Evolutionary conservation across 2,888 invertebrate genomes (phyloP).

Genomic region (Tridacna gigas): DNA sequence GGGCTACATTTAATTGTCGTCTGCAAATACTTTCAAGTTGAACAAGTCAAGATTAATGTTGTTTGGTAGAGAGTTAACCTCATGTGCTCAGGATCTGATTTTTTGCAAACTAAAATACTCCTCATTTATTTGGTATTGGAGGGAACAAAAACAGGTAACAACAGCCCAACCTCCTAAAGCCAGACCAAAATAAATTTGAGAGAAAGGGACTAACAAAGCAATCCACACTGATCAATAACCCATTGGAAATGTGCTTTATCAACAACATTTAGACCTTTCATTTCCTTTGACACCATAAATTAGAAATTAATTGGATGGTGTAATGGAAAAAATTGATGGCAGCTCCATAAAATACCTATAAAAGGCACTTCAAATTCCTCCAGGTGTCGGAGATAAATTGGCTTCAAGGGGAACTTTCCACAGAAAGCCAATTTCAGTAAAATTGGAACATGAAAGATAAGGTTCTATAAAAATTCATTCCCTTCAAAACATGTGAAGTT

Average conservation of each 20-base stretch:
- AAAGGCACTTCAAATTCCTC: conserved; percentile 9
- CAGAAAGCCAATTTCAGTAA: not conserved
- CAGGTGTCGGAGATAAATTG: conserved; percentile 18
- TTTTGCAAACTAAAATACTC: too few relatives aligned
- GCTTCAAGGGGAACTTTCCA: not conserved
- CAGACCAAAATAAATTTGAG: not conserved
- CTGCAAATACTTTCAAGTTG: too few relatives aligned
- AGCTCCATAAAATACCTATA: conserved; percentile 28
- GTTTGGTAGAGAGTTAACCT: too few relatives aligned
- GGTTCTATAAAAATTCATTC: too few relatives aligned
- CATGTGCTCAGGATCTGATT: too few relatives aligned
- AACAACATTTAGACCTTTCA: conserved; percentile 20
- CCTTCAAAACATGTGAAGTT: too few relatives aligned
- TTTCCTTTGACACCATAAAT: conserved; percentile 27
- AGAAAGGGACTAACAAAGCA: conserved; percentile 25
- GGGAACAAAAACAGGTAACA: too few relatives aligned
- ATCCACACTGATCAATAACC: conserved; percentile 21
- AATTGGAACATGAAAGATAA: too few relatives aligned
- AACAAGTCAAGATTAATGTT: too few relatives aligned
- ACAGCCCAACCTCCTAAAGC: too few relatives aligned
- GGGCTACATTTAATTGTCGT: too few relatives aligned
- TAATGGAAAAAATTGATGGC: conserved; percentile 28
- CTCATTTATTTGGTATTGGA: too few relatives aligned
- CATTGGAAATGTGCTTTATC: conserved; percentile 26
- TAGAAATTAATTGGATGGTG: conserved; percentile 25